Percentiles rank a stretch among this genome's conserved stretches.
Conservation (phyloP, 2,797 vertebrate genomes). For the Rousettus madagascariensis region DNA sequence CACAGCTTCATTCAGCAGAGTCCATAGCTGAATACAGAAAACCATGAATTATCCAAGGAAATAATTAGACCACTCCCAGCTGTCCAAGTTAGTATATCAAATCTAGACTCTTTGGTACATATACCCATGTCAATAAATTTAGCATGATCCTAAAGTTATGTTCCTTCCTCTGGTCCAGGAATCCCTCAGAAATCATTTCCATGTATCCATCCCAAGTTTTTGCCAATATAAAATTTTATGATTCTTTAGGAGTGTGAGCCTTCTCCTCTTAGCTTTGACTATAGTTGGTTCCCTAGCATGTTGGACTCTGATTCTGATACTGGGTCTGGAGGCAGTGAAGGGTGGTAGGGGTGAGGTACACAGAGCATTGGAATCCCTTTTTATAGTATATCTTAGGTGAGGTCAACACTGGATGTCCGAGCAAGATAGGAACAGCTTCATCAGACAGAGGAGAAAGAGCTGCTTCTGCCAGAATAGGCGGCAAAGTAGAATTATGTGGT, state of each 20-base stretch:
- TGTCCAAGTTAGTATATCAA: not conserved
- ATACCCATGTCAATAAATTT: not conserved
- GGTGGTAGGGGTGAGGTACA: not conserved
- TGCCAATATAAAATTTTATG: not conserved
- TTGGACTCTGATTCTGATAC: not conserved
- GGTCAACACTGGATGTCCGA: not conserved
- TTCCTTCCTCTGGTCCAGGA: not conserved
- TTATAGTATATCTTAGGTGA: not conserved
- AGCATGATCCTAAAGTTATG: conserved; percentile 2
- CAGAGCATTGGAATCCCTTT: not conserved
- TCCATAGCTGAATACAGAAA: not conserved
- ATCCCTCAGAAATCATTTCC: not conserved
- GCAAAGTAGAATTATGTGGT: not conserved
- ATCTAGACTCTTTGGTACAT: conserved; percentile 9
- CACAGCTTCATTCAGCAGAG: conserved; percentile 25
- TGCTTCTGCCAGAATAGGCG: not conserved
- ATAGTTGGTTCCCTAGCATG: not conserved
- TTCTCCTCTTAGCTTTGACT: not conserved
- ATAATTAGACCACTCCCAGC: not conserved
- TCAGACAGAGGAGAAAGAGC: not conserved
- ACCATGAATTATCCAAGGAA: not conserved
- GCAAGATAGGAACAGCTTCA: not conserved
- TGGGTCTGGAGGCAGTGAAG: not conserved
- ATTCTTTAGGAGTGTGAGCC: not conserved
- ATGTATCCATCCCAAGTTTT: not conserved